A percentile compares a stretch with the other conserved stretches of the same genome.
Conservation (phyloP, 2,113 vertebrate species). For the Piprites chloris region DNA sequence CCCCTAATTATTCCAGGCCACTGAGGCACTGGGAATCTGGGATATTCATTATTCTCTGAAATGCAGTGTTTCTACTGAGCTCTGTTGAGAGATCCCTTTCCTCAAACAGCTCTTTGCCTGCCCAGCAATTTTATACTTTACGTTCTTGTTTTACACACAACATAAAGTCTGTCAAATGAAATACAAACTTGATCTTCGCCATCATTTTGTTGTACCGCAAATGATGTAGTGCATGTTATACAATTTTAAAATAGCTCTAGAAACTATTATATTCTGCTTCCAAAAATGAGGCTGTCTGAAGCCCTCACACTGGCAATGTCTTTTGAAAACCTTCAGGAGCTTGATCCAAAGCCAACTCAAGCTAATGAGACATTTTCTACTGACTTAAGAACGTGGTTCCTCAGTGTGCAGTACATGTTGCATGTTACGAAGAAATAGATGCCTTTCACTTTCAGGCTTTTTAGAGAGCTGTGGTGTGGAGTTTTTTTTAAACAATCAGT, state of each 20-base stretch:
- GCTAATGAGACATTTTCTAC: not conserved
- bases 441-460: not conserved
- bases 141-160: not conserved
- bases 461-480: not conserved
- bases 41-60: conserved; percentile 17
- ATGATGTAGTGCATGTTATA: not conserved
- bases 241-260: not conserved
- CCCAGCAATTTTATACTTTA: not conserved
- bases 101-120: conserved; percentile 14
- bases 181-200: not conserved
- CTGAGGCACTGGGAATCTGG: not conserved
- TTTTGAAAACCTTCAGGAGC: not conserved
- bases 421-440: not conserved
- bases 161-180: not conserved
- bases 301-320: not conserved
- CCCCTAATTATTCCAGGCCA: conserved; percentile 26
- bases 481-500: not conserved
- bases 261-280: not conserved
- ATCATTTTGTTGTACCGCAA: not conserved
- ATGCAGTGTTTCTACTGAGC: not conserved
- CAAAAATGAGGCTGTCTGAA: not conserved
- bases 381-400: not conserved
- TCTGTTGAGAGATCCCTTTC: conserved; percentile 57
- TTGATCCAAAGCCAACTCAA: not conserved
- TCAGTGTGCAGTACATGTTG: not conserved